Conservation (phyloP, 2,888 invertebrate genomes). For the Nasonia oneida region DNA sequence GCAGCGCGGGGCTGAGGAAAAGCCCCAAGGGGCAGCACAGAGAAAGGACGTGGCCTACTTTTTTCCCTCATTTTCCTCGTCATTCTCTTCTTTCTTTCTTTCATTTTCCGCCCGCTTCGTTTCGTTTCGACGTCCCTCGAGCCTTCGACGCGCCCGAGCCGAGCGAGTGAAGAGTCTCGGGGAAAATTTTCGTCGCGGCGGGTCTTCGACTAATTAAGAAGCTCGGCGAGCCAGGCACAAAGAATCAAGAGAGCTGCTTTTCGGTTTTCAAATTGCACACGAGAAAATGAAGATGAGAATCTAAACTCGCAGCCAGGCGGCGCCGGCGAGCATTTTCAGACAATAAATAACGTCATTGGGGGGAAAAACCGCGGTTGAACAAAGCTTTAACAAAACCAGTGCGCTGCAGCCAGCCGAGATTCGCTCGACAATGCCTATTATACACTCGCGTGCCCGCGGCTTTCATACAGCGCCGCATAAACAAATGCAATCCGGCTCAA, state of each 20-base stretch:
- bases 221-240: constrained; percentile 2
- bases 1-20: neutral
- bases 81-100: constrained; percentile 47
- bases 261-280: constrained; percentile 13
- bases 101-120: constrained; percentile 18
- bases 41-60: constrained; percentile 68
- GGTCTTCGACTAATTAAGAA: constrained; percentile 57
- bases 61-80: constrained; percentile 60
- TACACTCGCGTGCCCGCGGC: neutral
- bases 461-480: constrained; percentile 23
- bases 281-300: neutral
- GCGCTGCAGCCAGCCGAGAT: neutral
- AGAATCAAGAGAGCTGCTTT: neutral
- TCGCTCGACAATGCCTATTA: constrained; percentile 37
- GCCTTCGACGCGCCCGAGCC: constrained; percentile 33
- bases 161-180: constrained; percentile 31
- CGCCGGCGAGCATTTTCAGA: neutral
- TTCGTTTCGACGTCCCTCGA: constrained; percentile 46
- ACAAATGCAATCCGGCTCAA: constrained; percentile 51
- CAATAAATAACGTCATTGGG: neutral
- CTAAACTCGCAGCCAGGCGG: neutral
- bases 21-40: constrained; percentile 39
- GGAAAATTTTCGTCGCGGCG: constrained; percentile 14
- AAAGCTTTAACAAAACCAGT: constrained; percentile 1
- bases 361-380: neutral